Evolutionary conservation across 2,888 invertebrate genomes (phyloP).

Genomic region (Limnephilus auricula): DNA sequence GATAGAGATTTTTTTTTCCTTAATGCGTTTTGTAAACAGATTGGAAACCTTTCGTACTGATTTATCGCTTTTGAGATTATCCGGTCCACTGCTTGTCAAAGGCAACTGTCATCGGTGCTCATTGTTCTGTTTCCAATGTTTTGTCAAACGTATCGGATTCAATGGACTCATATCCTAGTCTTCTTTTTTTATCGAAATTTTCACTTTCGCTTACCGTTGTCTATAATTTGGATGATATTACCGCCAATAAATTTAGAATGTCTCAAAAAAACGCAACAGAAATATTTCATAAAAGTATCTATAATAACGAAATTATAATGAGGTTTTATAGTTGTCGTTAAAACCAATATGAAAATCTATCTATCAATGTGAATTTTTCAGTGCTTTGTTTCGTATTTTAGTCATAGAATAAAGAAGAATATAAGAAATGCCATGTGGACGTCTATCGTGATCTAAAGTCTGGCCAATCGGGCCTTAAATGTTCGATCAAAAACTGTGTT

Average conservation of each 20-base stretch:
- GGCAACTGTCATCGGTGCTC: conserved; percentile 17
- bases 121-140: conserved; percentile 31
- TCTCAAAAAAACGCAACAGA: too few species aligned
- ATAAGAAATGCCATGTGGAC: too few species aligned
- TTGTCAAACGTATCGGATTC: conserved; percentile 2
- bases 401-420: too few species aligned
- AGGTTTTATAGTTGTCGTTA: background rate
- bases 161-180: background rate
- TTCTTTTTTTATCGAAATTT: background rate
- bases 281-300: too few species aligned
- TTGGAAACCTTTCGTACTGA: background rate
- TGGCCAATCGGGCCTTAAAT: too few species aligned
- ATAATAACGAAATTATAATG: background rate
- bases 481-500: too few species aligned
- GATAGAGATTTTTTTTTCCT: background rate
- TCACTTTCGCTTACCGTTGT: background rate
- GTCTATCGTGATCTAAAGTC: too few species aligned
- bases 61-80: background rate
- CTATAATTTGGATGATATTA: background rate
- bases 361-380: too few species aligned
- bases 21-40: background rate
- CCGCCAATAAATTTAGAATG: background rate
- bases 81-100: background rate
- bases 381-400: too few species aligned
- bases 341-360: too few species aligned